Conservation (phyloP, 2,113 vertebrate species). For the Peromyscus californicus region DNA sequence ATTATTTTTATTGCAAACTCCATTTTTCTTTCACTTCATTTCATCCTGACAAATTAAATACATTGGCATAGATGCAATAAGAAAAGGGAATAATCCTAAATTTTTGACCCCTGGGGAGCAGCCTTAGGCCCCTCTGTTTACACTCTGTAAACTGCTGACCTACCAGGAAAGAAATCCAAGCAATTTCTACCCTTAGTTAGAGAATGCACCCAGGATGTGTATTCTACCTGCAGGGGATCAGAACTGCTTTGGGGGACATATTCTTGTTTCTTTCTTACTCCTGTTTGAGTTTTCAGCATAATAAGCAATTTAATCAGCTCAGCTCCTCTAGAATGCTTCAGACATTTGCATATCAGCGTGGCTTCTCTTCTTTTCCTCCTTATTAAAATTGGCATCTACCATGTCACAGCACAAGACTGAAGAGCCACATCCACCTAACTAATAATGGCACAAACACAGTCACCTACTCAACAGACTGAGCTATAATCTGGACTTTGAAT, state of each 20-base stretch:
- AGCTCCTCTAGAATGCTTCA: constrained; percentile 37
- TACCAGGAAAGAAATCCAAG: not conserved
- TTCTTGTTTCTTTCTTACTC: constrained; percentile 65
- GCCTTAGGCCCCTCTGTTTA: not conserved
- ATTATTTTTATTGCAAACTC: constrained; percentile 78
- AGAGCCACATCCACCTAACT: not conserved
- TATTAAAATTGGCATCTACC: constrained; percentile 70
- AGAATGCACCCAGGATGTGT: constrained; percentile 17
- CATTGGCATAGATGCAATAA: constrained; percentile 55
- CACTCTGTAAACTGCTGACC: constrained; percentile 1
- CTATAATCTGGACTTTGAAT: not conserved
- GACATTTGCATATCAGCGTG: constrained; percentile 68
- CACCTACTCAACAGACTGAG: not conserved
- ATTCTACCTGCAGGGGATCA: constrained; percentile 61
- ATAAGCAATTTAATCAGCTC: constrained; percentile 75
- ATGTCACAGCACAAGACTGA: not conserved
- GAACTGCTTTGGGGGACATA: constrained; percentile 42
- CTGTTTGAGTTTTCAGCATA: constrained; percentile 67
- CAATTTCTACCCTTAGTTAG: constrained; percentile 16
- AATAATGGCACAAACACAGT: not conserved
- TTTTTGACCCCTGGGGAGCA: constrained; percentile 55
- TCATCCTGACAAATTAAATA: constrained; percentile 76
- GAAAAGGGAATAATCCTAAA: constrained; percentile 54
- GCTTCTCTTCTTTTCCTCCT: not conserved
- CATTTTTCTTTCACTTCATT: constrained; percentile 74